Base-by-base conservation (phyloP, 2,797 vertebrate genomes). In the Lates japonicus region DNA sequence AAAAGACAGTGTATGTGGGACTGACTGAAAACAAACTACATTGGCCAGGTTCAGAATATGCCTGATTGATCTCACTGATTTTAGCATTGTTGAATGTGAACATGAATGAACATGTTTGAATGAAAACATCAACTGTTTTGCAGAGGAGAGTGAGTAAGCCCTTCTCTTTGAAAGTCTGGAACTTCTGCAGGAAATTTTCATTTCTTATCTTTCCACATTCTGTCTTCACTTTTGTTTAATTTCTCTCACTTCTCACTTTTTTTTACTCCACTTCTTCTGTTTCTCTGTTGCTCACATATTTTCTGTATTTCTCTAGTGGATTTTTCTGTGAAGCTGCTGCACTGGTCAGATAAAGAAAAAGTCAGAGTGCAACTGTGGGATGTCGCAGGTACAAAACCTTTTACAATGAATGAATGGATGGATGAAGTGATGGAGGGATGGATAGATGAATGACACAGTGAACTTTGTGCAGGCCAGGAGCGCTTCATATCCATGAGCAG, bases 401-500 rank as follows among this genome's bases (percentile, higher is more conserved):
- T 42, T 0, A 48, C 11, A 12, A 14, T 41, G 2, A 19, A 22
- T 62, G 25, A 8, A 25, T 25, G 46, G 25, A 33, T 35, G 5
- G 41, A 51, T 11, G 20, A 16, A 31, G 25, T 4, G 4, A 44
- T 41, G 22, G 35, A 37, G 25, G 39, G 14, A 41, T 4, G 17
- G 31, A 73, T 49, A 44, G 14, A 75, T 63, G 19, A 2, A 65
- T 65, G 41, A 14, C 14, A 35, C 12, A 5, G 6, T 65, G 48
- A 68, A 25, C 31, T 7, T 7, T 77, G 35, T 52, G 37, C 82
- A 97, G 96, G 96, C 29, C 97, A 97, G 83, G 97, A 97, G 61
- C 94, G 97, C 2, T 97, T 97, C 91, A 96, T 96, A 0, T 97
- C 97, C 44, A 97, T 98, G 97, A 97, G 96, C 4, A 93, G 97